These are phyloP conservation scores for Crossoptilon crossoptilon DNA, from an alignment of 2,797 vertebrate species.

Conservation along the genomic window DNA sequence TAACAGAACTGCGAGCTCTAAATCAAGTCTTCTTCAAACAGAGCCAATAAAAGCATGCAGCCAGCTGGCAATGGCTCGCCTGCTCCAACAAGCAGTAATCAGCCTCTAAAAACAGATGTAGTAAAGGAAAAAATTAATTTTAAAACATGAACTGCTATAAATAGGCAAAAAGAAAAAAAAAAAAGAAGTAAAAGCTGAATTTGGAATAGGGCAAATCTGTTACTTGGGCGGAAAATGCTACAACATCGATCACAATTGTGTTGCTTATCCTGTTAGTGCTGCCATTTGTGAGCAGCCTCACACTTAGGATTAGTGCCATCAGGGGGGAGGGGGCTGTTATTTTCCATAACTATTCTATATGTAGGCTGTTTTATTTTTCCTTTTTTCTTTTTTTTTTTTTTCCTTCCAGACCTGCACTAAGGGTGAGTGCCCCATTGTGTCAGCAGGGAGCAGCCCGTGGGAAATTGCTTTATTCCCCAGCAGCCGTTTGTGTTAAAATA, in stretches of 20 bases:
- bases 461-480: neutral
- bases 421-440: rapidly evolving
- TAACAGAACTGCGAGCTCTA: neutral
- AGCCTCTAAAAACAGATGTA: neutral
- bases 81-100: conserved; percentile 3
- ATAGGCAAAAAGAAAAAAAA: neutral
- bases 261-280: too few species aligned
- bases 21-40: neutral
- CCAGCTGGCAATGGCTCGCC: conserved; percentile 25
- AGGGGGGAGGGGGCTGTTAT: rapidly evolving
- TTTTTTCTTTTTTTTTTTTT: neutral
- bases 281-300: neutral
- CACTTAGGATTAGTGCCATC: rapidly evolving
- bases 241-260: rapidly evolving
- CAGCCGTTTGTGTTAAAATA: neutral
- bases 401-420: rapidly evolving
- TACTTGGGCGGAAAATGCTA: neutral
- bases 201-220: neutral
- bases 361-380: neutral
- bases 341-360: rapidly evolving
- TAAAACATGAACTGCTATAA: neutral
- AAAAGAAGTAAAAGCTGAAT: neutral
- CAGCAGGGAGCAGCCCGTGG: neutral
- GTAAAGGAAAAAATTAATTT: neutral
- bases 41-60: neutral